Conservation (phyloP, 2,888 invertebrate genomes). For the Amiota mariae region DNA sequence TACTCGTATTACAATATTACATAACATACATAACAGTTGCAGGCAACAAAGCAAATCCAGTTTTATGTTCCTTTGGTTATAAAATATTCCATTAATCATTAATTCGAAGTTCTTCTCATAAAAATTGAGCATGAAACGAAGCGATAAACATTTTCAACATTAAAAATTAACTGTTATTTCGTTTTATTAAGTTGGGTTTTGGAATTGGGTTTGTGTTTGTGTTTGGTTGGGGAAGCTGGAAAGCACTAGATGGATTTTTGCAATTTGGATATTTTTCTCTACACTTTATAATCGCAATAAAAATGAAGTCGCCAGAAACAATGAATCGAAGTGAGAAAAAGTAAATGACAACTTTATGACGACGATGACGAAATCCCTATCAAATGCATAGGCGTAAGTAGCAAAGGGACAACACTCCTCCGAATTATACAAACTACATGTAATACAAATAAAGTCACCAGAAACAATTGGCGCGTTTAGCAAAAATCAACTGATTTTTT, state of each 20-base stretch:
- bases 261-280: not conserved
- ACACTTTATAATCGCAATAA: slow-evolving; percentile 22
- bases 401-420: too few species aligned
- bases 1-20: too few species aligned
- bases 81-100: slow-evolving; percentile 54
- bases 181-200: slow-evolving; percentile 11
- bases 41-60: slow-evolving; percentile 14
- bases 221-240: too few species aligned
- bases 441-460: too few species aligned
- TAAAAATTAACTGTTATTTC: slow-evolving; percentile 22
- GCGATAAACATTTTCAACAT: slow-evolving; percentile 13
- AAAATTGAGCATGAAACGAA: slow-evolving; percentile 15
- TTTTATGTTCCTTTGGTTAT: slow-evolving; percentile 31
- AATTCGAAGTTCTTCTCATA: slow-evolving; percentile 39
- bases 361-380: slow-evolving; percentile 64
- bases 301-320: not conserved
- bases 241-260: not conserved
- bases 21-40: not conserved
- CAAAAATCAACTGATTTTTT: too few species aligned
- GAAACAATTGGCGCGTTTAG: too few species aligned
- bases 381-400: not conserved
- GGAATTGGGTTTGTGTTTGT: too few species aligned
- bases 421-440: too few species aligned
- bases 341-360: slow-evolving; percentile 69
- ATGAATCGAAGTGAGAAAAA: slow-evolving; percentile 15